Evolutionary conservation across 2,888 invertebrate genomes (phyloP).

Genomic region (Nesidiocoris tenuis): DNA sequence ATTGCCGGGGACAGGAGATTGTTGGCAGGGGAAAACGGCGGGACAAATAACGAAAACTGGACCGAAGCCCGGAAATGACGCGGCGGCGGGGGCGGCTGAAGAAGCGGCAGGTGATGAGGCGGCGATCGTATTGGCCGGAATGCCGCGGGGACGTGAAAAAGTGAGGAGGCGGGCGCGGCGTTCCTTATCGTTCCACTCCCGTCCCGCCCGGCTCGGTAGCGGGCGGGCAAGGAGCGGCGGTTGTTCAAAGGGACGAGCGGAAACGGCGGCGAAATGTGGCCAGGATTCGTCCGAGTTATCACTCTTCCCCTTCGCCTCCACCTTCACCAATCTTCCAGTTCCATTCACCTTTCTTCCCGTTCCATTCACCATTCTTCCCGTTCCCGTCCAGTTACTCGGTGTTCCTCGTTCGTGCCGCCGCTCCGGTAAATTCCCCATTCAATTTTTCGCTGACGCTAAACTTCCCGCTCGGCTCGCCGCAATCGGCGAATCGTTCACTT

Average conservation of each 20-base stretch:
- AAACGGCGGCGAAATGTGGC: neutral
- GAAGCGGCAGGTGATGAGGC: neutral
- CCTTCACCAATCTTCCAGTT: too few relatives aligned
- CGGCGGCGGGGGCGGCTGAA: conserved; percentile 2
- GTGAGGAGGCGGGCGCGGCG: conserved; percentile 8
- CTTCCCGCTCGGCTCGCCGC: too few relatives aligned
- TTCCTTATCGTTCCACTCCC: conserved; percentile 15
- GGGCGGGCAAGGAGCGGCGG: neutral
- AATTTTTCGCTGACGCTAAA: too few relatives aligned
- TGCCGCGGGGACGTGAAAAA: neutral
- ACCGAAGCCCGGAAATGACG: conserved; percentile 37
- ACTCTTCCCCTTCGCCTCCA: neutral
- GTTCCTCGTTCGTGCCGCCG: too few relatives aligned
- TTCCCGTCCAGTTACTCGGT: too few relatives aligned
- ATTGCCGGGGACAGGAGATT: conserved; percentile 29
- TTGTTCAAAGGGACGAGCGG: neutral
- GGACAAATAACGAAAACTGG: conserved; percentile 37
- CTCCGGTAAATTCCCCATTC: too few relatives aligned
- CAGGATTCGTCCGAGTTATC: neutral
- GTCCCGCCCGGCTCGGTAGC: neutral
- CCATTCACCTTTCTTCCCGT: neutral
- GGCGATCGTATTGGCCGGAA: neutral
- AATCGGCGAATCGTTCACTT: too few relatives aligned
- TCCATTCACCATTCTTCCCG: too few relatives aligned
- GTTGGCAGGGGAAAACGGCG: conserved; percentile 27